phyloP scores from a whole-genome alignment of 2,888 invertebrate genomes.

The Polydrusus cervinus region DNA sequence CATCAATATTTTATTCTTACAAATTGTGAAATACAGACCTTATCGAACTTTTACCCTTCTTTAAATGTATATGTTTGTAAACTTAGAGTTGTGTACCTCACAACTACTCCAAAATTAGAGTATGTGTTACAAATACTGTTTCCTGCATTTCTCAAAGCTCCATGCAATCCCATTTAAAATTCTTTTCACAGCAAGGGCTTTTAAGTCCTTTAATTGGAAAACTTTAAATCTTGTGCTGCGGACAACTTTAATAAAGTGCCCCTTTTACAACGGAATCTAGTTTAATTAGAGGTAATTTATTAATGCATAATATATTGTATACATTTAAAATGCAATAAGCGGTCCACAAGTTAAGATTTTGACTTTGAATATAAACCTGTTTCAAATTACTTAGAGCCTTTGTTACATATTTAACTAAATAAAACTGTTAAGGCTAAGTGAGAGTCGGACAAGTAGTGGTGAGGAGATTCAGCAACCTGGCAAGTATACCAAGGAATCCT shows the following conservation, averaged over 20 bases:
- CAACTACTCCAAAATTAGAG: not conserved
- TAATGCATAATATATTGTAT: constrained; percentile 6
- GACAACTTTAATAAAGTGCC: constrained; percentile 35
- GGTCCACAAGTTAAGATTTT: too few relatives aligned
- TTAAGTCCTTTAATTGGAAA: constrained; percentile 28
- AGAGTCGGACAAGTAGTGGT: too few relatives aligned
- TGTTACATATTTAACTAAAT: too few relatives aligned
- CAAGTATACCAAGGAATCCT: too few relatives aligned
- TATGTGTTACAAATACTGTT: constrained; percentile 10
- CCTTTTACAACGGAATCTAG: constrained; percentile 14
- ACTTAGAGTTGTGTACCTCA: too few relatives aligned
- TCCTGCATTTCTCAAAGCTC: constrained; percentile 10
- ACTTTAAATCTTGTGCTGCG: constrained; percentile 30
- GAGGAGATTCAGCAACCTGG: too few relatives aligned
- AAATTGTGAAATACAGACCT: not conserved
- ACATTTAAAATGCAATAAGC: constrained; percentile 3
- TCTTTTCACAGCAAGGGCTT: constrained; percentile 22
- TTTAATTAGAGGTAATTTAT: constrained; percentile 15
- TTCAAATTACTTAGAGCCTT: too few relatives aligned
- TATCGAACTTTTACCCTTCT: not conserved
- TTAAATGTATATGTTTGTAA: too few relatives aligned
- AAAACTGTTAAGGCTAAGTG: too few relatives aligned
- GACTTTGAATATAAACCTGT: too few relatives aligned
- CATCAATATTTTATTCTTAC: too few relatives aligned
- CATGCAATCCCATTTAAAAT: constrained; percentile 34